Percentiles rank a stretch among this genome's conserved stretches.
These are phyloP conservation scores for Seriola aureovittata DNA, from an alignment of 2,113 vertebrate genomes.

Conservation along the genomic window DNA sequence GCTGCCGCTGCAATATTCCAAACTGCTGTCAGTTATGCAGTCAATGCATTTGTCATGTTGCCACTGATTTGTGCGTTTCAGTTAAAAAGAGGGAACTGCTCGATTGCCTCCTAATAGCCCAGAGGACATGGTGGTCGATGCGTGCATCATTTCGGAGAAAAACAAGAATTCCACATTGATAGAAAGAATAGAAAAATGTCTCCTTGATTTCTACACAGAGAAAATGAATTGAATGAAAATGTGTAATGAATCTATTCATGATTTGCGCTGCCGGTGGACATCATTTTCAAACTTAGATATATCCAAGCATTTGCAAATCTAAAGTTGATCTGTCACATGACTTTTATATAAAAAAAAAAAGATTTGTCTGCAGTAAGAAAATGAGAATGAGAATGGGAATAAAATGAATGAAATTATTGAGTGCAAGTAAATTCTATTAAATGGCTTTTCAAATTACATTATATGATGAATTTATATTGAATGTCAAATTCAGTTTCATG, in stretches of 20 bases:
- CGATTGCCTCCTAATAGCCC: slow-evolving; percentile 19
- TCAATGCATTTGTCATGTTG: slow-evolving; percentile 43
- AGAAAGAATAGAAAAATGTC: neutral
- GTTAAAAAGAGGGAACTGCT: slow-evolving; percentile 34
- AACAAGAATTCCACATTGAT: neutral
- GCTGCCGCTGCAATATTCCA: slow-evolving; percentile 24
- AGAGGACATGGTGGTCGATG: slow-evolving; percentile 19
- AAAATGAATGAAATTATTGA: neutral
- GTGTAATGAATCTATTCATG: neutral
- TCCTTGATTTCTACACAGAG: neutral
- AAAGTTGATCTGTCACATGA: slow-evolving; percentile 1
- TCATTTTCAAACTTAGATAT: neutral
- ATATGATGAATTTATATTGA: neutral
- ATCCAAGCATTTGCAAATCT: neutral
- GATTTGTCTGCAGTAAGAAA: slow-evolving; percentile 7
- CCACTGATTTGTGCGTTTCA: slow-evolving; percentile 42
- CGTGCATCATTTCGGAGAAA: slow-evolving; percentile 4
- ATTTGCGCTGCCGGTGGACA: neutral
- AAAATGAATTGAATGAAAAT: neutral
- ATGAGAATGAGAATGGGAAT: slow-evolving; percentile 2
- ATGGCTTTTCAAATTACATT: slow-evolving; percentile 4
- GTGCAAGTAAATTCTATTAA: neutral
- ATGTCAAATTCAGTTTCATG: neutral
- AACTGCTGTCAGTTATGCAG: slow-evolving; percentile 37
- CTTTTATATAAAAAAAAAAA: neutral